Evolutionary conservation across 2,888 invertebrate species (phyloP).

Genomic region (Fragum whitleyi): DNA sequence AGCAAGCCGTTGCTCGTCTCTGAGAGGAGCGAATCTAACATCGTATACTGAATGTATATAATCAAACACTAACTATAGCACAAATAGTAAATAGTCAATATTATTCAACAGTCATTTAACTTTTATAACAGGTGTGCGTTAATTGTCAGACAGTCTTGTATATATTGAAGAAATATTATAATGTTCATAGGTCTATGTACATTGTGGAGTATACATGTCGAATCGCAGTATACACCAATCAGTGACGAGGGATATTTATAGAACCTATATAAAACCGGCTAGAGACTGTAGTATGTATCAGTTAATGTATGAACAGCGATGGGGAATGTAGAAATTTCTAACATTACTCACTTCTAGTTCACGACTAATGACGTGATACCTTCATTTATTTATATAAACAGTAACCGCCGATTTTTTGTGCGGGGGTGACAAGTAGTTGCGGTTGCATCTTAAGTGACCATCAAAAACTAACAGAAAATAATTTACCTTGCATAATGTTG

Average conservation of each 20-base stretch:
- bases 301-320: neutral
- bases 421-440: neutral
- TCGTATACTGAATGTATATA: neutral
- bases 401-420: neutral
- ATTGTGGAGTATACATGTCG: slow-evolving; percentile 40
- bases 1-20: slow-evolving; percentile 26
- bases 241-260: slow-evolving; percentile 28
- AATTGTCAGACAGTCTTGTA: slow-evolving; percentile 47
- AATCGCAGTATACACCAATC: slow-evolving; percentile 40
- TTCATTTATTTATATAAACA: neutral
- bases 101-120: slow-evolving; percentile 24
- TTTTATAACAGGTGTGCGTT: slow-evolving; percentile 51
- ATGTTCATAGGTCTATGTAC: slow-evolving; percentile 25
- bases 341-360: slow-evolving; percentile 24
- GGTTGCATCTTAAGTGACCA: neutral
- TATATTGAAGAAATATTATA: slow-evolving; percentile 51
- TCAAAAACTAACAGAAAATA: no score
- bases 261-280: slow-evolving; percentile 29
- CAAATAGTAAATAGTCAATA: slow-evolving; percentile 40
- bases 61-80: slow-evolving; percentile 8
- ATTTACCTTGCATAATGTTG: no score
- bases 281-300: slow-evolving; percentile 9
- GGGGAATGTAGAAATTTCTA: neutral
- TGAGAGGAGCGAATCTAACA: slow-evolving; percentile 26
- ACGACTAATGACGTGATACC: slow-evolving; percentile 28